Conservation (phyloP, 1,140 invertebrate species). For the Eriosoma lanigerum region DNA sequence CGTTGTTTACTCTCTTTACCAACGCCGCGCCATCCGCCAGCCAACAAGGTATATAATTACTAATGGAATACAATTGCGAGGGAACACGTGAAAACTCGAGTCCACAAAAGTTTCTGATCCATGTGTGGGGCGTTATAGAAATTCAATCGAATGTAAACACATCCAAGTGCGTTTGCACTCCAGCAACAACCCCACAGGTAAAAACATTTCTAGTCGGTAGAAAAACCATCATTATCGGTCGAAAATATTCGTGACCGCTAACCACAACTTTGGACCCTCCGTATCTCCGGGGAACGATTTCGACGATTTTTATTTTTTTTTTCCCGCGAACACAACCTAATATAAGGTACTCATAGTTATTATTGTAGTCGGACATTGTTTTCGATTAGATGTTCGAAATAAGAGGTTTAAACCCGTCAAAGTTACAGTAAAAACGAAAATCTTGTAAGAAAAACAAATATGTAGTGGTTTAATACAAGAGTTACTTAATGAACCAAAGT, state of each 20-base stretch:
- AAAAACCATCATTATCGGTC: constrained; percentile 4
- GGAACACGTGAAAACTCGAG: background rate
- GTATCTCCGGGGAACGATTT: constrained; percentile 25
- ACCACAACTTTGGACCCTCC: background rate
- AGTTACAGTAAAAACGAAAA: constrained; percentile 12
- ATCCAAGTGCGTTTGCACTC: constrained; percentile 11
- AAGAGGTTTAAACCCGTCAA: background rate
- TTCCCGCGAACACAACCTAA: background rate
- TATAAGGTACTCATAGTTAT: background rate
- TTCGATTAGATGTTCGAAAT: constrained; percentile 1
- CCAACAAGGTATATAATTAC: constrained; percentile 34
- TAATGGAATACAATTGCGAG: constrained; percentile 27
- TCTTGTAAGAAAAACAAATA: background rate
- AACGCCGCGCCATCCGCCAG: background rate
- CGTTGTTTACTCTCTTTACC: constrained; percentile 11
- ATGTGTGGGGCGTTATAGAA: constrained; percentile 14
- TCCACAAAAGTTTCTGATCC: constrained; percentile 25
- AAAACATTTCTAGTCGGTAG: background rate
- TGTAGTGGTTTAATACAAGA: background rate
- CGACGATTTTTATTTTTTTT: background rate
- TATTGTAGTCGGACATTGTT: constrained; percentile 3
- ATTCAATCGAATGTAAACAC: constrained; percentile 43
- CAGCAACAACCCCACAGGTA: background rate
- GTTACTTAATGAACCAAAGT: background rate
- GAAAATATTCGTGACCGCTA: background rate